These are phyloP conservation scores for Tenthredo amoena DNA, from an alignment of 2,888 invertebrate genomes.

Conservation along the genomic window DNA sequence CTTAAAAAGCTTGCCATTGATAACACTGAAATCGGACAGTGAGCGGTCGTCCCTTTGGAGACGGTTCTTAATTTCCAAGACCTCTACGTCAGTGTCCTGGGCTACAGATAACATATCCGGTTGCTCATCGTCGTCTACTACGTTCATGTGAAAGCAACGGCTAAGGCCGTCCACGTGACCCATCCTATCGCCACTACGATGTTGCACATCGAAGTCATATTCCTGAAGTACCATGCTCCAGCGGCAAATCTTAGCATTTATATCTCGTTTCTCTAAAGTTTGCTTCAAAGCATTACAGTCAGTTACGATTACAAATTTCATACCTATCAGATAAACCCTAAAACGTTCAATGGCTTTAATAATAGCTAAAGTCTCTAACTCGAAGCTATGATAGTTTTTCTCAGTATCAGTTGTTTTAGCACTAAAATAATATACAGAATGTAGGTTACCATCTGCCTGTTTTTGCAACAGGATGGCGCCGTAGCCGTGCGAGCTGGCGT, in stretches of 20 bases:
- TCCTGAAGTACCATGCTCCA: conserved; percentile 27
- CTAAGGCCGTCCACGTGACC: conserved; percentile 15
- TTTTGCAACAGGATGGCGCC: conserved; percentile 42
- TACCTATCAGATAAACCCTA: not conserved
- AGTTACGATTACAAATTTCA: not conserved
- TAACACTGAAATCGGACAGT: not conserved
- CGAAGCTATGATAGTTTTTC: conserved; percentile 3
- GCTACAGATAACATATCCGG: not conserved
- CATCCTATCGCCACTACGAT: conserved; percentile 2
- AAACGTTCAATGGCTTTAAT: not conserved
- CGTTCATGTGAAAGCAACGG: not conserved
- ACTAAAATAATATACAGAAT: too few relatives aligned
- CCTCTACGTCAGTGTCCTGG: not conserved
- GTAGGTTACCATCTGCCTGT: too few relatives aligned
- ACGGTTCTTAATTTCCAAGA: not conserved
- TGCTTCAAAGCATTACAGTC: not conserved
- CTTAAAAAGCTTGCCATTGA: conserved; percentile 8
- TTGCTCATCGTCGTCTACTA: not conserved
- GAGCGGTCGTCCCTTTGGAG: not conserved
- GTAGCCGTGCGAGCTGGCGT: conserved; percentile 56
- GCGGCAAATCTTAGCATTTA: not conserved
- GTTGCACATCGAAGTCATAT: not conserved
- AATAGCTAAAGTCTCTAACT: not conserved
- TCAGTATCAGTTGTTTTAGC: not conserved
- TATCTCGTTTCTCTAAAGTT: not conserved